Percentiles rank a stretch among this genome's conserved stretches.
phyloP scores from a whole-genome alignment of 37 sponge, comb jelly and placozoan genomes.

The Sycon ciliatum region DNA sequence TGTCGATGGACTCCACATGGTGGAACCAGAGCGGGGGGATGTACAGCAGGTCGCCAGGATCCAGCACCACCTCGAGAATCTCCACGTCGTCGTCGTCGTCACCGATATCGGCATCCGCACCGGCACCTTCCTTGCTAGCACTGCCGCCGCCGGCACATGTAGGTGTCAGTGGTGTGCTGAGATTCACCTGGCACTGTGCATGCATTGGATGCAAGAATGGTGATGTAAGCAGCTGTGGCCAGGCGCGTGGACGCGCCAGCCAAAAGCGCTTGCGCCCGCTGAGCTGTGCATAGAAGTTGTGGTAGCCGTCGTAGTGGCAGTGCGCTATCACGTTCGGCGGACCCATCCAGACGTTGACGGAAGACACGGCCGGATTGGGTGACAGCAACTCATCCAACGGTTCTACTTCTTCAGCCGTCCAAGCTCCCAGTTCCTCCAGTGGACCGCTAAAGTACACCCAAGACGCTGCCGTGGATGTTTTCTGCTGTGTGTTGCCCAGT shows the following conservation, averaged over 20 bases:
- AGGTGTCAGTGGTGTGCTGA: no score
- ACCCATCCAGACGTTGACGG: conserved; percentile 80
- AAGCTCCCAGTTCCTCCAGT: conserved; percentile 63
- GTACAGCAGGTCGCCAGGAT: conserved; percentile 76
- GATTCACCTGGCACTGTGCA: conserved; percentile 78
- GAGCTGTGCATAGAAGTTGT: conserved; percentile 81
- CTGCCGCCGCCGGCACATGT: no score
- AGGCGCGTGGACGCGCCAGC: conserved; percentile 50
- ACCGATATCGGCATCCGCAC: no score
- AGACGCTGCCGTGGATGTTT: no score
- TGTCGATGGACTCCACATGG: conserved; percentile 56
- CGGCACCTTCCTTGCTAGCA: no score
- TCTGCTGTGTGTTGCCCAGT: no score
- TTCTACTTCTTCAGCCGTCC: conserved; percentile 63
- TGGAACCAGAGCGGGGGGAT: conserved; percentile 87
- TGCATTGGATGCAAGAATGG: conserved; percentile 87
- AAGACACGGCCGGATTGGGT: conserved; percentile 57
- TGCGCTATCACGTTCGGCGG: conserved; percentile 81
- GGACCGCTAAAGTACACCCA: conserved; percentile 69
- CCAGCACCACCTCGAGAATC: conserved; percentile 46
- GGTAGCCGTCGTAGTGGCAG: conserved; percentile 89
- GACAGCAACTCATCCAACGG: conserved; percentile 57
- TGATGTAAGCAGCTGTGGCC: conserved; percentile 71
- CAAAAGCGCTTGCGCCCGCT: conserved; percentile 71
- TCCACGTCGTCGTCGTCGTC: no score